Evolutionary conservation across 2,797 vertebrate species (phyloP).

Genomic region (Lacerta agilis): DNA sequence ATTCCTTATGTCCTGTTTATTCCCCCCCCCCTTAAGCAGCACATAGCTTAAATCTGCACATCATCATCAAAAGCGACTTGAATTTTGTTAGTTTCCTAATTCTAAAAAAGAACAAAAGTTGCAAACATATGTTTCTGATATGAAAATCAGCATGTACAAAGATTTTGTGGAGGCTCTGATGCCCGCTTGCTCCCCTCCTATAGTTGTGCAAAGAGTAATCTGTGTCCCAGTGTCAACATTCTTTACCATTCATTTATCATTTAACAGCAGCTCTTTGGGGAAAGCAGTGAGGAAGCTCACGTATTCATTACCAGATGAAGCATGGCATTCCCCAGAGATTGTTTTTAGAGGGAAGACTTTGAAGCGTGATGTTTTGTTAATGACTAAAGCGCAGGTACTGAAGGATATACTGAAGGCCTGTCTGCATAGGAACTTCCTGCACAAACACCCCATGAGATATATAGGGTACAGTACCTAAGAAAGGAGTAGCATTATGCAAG

Average conservation of each 20-base stretch:
- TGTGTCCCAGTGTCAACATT: background rate
- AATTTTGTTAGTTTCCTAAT: slow-evolving; percentile 45
- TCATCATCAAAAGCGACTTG: slow-evolving; percentile 55
- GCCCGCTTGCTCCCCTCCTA: background rate
- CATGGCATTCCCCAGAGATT: background rate
- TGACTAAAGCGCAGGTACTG: slow-evolving; percentile 4
- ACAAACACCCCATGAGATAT: background rate
- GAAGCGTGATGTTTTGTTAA: background rate
- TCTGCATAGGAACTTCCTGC: background rate
- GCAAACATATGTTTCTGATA: slow-evolving; percentile 29
- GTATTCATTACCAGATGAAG: background rate
- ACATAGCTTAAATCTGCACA: slow-evolving; percentile 49
- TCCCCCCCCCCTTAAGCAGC: slow-evolving; percentile 42
- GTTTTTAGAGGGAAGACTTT: background rate
- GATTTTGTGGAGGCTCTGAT: background rate
- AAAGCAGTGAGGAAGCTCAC: slow-evolving; percentile 24
- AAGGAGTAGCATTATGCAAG: background rate
- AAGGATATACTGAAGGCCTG: background rate
- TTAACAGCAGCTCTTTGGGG: slow-evolving; percentile 1
- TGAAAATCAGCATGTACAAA: background rate
- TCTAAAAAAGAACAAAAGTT: slow-evolving; percentile 51
- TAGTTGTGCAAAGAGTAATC: background rate
- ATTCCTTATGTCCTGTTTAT: slow-evolving; percentile 50
- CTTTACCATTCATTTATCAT: background rate
- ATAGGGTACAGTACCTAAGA: background rate